Base-by-base conservation (phyloP, 37 sponge, comb jelly and placozoan genomes). In the Spongilla lacustris region DNA sequence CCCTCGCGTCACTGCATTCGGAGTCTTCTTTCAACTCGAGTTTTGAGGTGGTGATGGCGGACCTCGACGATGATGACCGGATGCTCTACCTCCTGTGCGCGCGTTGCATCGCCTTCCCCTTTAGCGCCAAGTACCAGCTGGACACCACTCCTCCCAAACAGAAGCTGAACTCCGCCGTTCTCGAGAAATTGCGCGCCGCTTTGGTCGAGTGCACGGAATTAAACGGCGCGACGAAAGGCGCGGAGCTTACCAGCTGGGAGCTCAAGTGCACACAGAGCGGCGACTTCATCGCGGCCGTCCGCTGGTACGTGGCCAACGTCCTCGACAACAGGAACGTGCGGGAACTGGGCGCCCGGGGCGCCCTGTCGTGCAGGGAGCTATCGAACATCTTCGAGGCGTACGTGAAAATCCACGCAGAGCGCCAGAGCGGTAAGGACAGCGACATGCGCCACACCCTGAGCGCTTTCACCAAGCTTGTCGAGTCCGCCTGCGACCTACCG, bases 41-140 rank as follows among this genome's bases (percentile, higher is more conserved):
- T n/a, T n/a, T n/a, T n/a, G n/a, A n/a, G n/a, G 41, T 41, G 6
- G 41, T 6, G 6, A 6, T 41, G 6, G 41, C 41, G 41, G 41
- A 41, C 41, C 6, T 41, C 6, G 41, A 41, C 41, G 41, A 41
- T 6, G 58, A 58, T 17, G 58, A 58, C 58, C 58, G 58, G 58
- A 58, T 58, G 68, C 86, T 96, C 32, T 96, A 96, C 67, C 70
- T 96, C 22, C 82, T 94, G 33, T 81, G 94, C 30, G 89, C 92
- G 9, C 83, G 94, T 12, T 96, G 96, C 77, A 89, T 96, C n/a
- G 89, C 94, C 3, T 96, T 80, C 78, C 94, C 96, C 12, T 94
- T 94, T 71, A 89, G 79, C 28, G 75, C 87, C n/a, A 84, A 81
- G 71, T 41, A 67, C 31, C 84, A 90, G 80, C 4, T 90, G 13